Percentiles rank a stretch among this genome's conserved stretches.
Conservation (phyloP, 2,888 invertebrate genomes). For the Plebejus anna region DNA sequence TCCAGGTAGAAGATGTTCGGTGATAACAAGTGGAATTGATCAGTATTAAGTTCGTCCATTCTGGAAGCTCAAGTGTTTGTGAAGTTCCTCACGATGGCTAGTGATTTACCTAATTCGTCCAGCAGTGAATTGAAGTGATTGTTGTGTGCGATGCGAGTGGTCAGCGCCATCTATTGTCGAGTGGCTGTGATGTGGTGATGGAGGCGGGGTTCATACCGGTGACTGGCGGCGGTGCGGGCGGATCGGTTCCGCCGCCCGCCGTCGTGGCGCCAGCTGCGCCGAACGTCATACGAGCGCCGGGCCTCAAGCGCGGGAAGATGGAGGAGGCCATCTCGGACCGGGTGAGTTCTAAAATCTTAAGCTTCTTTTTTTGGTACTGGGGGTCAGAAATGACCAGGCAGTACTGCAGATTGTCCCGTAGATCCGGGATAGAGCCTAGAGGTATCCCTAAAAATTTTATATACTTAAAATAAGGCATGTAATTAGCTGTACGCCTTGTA, state of each 20-base stretch:
- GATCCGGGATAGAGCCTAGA: too few relatives aligned
- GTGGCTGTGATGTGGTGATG: constrained; percentile 59
- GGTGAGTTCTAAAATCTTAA: constrained; percentile 78
- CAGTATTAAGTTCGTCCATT: constrained; percentile 9
- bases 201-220: constrained; percentile 75
- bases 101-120: constrained; percentile 55
- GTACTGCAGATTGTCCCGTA: too few relatives aligned
- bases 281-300: constrained; percentile 87
- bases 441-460: too few relatives aligned
- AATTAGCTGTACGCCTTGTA: too few relatives aligned
- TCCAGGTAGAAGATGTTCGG: constrained; percentile 51
- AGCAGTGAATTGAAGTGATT: constrained; percentile 58
- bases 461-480: too few relatives aligned
- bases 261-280: constrained; percentile 75
- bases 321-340: constrained; percentile 87
- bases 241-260: constrained; percentile 49
- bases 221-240: constrained; percentile 47
- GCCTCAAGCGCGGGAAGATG: constrained; percentile 87
- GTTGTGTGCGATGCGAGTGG: constrained; percentile 33
- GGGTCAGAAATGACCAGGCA: too few relatives aligned
- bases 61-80: constrained; percentile 20
- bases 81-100: constrained; percentile 61
- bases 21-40: constrained; percentile 19
- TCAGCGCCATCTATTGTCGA: constrained; percentile 59
- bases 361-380: too few relatives aligned